Evolutionary conservation across 2,113 vertebrate genomes (phyloP).

Genomic region (Tragulus kanchil): DNA sequence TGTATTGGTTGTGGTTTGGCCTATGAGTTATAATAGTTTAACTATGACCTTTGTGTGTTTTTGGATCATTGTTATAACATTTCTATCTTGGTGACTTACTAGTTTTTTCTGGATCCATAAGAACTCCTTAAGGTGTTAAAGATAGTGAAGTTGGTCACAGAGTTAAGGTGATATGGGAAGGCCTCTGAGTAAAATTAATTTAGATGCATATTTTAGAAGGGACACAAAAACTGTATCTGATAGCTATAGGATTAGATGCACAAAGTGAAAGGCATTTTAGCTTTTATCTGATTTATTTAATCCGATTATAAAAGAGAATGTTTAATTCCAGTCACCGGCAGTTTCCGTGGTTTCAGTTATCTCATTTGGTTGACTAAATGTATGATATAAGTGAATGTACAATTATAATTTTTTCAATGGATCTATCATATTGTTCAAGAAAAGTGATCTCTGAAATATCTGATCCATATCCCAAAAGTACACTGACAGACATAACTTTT

Average conservation of each 20-base stretch:
- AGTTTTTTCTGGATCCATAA: background rate
- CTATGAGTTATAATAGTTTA: background rate
- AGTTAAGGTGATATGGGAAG: background rate
- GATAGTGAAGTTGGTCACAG: background rate
- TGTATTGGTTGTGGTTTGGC: background rate
- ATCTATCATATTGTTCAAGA: background rate
- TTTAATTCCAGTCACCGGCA: background rate
- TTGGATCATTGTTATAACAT: background rate
- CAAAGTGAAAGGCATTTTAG: constrained; percentile 38
- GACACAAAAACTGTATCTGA: background rate
- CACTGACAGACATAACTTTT: background rate
- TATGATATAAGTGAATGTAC: background rate
- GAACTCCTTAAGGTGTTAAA: background rate
- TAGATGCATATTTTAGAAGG: constrained; percentile 3
- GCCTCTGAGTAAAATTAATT: background rate
- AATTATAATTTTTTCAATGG: background rate
- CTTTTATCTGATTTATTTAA: constrained; percentile 11
- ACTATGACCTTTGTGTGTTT: background rate
- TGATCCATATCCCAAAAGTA: background rate
- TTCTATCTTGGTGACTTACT: background rate
- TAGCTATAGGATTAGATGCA: background rate
- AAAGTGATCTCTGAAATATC: constrained; percentile 2
- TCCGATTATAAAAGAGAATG: background rate
- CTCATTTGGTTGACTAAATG: background rate
- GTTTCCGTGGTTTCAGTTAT: background rate